Evolutionary conservation across 92 coral and sea anemone species (phyloP).

Genomic region (Phenganax subtilis): DNA sequence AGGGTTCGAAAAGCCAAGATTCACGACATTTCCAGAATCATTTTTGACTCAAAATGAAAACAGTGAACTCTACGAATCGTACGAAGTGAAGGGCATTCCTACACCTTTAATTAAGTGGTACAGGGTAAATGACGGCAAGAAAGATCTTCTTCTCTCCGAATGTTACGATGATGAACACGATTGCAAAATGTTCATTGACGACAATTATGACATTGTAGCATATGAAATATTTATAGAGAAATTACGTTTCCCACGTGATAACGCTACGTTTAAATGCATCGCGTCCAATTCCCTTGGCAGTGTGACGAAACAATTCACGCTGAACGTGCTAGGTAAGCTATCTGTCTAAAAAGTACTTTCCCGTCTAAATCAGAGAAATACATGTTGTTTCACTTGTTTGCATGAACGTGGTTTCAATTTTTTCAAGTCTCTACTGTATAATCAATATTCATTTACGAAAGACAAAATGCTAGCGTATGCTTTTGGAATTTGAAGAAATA

Average conservation of each 20-base stretch:
- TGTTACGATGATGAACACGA: background rate
- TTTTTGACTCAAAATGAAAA: background rate
- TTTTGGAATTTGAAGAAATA: background rate
- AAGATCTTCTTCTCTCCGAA: constrained; percentile 5
- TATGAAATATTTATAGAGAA: background rate
- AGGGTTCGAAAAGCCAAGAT: background rate
- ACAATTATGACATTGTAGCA: background rate
- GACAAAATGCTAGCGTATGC: background rate
- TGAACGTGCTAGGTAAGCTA: constrained; percentile 1
- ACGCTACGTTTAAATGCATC: background rate
- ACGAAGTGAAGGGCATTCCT: constrained; percentile 36
- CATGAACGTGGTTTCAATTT: background rate
- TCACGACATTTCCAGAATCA: constrained; percentile 2
- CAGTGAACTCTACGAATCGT: background rate
- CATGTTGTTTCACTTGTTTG: background rate
- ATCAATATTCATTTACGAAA: background rate
- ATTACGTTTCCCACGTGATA: background rate
- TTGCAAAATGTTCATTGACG: background rate
- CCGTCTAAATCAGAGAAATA: background rate
- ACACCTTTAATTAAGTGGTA: constrained; percentile 41
- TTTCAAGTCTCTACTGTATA: background rate
- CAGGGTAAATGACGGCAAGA: constrained; percentile 6
- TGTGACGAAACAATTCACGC: background rate
- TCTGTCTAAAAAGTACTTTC: background rate
- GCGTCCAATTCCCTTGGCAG: background rate